Evolutionary conservation across 2,888 invertebrate species (phyloP).

Genomic region (Julus scanicus): DNA sequence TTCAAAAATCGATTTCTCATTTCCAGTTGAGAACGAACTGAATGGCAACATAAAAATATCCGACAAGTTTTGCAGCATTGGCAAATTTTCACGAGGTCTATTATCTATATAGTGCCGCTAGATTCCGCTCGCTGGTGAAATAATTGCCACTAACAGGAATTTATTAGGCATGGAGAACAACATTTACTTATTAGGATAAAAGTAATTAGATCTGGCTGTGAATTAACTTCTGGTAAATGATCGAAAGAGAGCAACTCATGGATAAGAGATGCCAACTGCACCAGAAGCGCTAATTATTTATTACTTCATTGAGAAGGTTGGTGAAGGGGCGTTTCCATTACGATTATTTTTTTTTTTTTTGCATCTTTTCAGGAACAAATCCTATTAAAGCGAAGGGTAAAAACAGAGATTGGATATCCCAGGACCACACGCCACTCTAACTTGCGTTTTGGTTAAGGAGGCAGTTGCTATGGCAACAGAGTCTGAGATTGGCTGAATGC

Average conservation of each 20-base stretch:
- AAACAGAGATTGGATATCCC: constrained; percentile 38
- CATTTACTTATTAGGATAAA: constrained; percentile 17
- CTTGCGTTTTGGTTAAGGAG: constrained; percentile 35
- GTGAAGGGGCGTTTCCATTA: background rate
- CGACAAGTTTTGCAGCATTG: constrained; percentile 35
- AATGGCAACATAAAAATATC: constrained; percentile 26
- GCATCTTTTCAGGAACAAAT: background rate
- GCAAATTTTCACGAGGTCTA: constrained; percentile 10
- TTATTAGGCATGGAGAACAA: background rate
- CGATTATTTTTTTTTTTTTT: constrained; percentile 6
- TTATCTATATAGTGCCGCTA: background rate
- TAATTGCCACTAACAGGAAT: background rate
- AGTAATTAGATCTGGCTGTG: constrained; percentile 13
- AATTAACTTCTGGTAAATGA: constrained; percentile 5
- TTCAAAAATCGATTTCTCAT: constrained; percentile 45
- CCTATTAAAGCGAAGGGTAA: background rate
- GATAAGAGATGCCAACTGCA: background rate
- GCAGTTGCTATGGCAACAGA: constrained; percentile 45
- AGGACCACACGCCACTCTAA: background rate
- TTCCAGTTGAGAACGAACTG: constrained; percentile 34
- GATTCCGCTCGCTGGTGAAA: background rate
- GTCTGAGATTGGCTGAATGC: constrained; percentile 34
- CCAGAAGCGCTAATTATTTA: constrained; percentile 29
- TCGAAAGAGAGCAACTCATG: background rate
- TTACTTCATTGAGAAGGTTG: background rate